These are phyloP conservation scores for Toxonevra muliebris DNA, from an alignment of 2,888 invertebrate species.

Conservation along the genomic window DNA sequence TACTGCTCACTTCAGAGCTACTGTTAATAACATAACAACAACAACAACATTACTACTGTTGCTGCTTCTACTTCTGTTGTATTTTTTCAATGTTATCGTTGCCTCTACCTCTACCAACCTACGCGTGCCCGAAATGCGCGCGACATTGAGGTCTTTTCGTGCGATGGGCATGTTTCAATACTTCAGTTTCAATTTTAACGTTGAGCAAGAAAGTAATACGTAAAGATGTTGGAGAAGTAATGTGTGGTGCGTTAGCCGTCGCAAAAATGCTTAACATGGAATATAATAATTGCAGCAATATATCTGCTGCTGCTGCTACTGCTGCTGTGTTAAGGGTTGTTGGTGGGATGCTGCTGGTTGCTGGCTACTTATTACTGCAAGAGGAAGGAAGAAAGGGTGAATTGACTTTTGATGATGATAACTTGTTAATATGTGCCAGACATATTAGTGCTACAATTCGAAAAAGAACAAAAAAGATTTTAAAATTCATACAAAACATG, in stretches of 20 bases:
- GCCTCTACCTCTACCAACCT: slow-evolving; percentile 16
- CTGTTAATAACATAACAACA: slow-evolving; percentile 8
- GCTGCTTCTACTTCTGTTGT: slow-evolving; percentile 15
- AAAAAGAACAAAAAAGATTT: too few species aligned
- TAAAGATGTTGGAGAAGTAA: slow-evolving; percentile 20
- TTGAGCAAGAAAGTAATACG: slow-evolving; percentile 49
- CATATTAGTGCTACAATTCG: too few species aligned
- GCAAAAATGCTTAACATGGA: slow-evolving; percentile 5
- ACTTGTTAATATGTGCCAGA: too few species aligned
- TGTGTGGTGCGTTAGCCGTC: slow-evolving; percentile 22
- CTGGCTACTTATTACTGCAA: too few species aligned
- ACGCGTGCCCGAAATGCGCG: slow-evolving; percentile 33
- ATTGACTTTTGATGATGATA: too few species aligned
- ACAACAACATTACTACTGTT: slow-evolving; percentile 42
- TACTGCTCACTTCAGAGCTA: neutral
- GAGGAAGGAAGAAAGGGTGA: too few species aligned
- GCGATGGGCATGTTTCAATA: slow-evolving; percentile 41
- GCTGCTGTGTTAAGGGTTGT: slow-evolving; percentile 2
- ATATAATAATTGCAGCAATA: too few species aligned
- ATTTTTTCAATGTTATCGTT: slow-evolving; percentile 29
- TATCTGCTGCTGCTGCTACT: slow-evolving; percentile 8
- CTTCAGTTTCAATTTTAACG: slow-evolving; percentile 55
- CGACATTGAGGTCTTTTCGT: slow-evolving; percentile 32
- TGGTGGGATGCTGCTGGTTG: too few species aligned
- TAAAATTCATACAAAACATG: too few species aligned